These are phyloP conservation scores for Otis tarda DNA, from an alignment of 2,113 vertebrate genomes.

Conservation along the genomic window DNA sequence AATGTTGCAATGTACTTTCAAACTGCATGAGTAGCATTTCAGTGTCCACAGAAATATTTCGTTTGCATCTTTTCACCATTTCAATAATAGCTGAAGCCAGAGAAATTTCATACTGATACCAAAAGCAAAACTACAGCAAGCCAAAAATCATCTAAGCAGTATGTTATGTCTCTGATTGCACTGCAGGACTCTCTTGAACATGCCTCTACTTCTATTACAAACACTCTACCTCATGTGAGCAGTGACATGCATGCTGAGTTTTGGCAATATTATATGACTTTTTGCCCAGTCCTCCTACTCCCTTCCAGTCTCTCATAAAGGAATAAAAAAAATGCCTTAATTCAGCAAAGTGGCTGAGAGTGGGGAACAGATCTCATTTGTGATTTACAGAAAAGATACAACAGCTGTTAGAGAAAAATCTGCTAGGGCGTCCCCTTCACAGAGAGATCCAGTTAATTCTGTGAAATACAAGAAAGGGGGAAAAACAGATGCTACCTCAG, in stretches of 20 bases:
- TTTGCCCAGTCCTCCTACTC: background rate
- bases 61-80: background rate
- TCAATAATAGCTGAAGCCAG: constrained; percentile 17
- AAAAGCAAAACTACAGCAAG: constrained; percentile 17
- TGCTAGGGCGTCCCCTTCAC: background rate
- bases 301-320: background rate
- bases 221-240: constrained; percentile 1
- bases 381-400: background rate
- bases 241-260: background rate
- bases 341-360: background rate
- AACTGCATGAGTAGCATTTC: background rate
- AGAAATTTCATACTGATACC: background rate
- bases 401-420: background rate
- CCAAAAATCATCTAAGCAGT: constrained; percentile 12
- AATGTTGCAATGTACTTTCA: background rate
- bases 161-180: background rate
- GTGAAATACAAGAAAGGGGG: background rate
- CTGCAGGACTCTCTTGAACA: background rate
- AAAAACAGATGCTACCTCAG: constrained; percentile 69
- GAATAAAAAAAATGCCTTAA: background rate
- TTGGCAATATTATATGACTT: background rate
- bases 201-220: background rate
- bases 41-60: background rate
- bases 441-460: background rate
- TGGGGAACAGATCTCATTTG: background rate